These are phyloP conservation scores for Caenorhabditis drosophilae DNA, from an alignment of 2,888 invertebrate species.

Conservation along the genomic window DNA sequence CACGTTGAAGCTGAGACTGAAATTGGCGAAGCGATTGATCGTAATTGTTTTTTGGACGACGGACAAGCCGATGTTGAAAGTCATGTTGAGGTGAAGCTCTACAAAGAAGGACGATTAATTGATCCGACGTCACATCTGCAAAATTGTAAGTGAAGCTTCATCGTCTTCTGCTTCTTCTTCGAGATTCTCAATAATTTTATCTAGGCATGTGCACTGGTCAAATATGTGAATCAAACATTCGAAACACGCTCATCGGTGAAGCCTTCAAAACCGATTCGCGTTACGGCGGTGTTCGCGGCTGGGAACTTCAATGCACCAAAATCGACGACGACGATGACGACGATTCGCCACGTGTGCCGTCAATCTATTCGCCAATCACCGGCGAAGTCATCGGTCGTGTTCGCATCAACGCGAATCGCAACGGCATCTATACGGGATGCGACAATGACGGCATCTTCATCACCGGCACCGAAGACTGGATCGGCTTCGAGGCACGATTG, in stretches of 20 bases:
- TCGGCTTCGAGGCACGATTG: slow-evolving; percentile 63
- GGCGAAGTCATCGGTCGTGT: slow-evolving; percentile 56
- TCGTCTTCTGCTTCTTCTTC: no score
- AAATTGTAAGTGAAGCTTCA: slow-evolving; percentile 62
- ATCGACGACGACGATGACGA: slow-evolving; percentile 57
- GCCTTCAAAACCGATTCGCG: slow-evolving; percentile 63
- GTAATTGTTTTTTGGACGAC: slow-evolving; percentile 35
- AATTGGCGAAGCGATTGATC: slow-evolving; percentile 49
- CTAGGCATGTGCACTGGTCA: slow-evolving; percentile 69
- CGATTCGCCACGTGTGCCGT: slow-evolving; percentile 50
- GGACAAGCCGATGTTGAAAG: slow-evolving; percentile 39
- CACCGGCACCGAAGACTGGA: slow-evolving; percentile 66
- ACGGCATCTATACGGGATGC: slow-evolving; percentile 62
- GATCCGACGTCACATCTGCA: slow-evolving; percentile 67
- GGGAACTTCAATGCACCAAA: slow-evolving; percentile 63
- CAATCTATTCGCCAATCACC: slow-evolving; percentile 61
- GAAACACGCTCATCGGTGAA: slow-evolving; percentile 59
- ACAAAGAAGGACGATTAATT: slow-evolving; percentile 57
- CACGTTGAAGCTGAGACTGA: slow-evolving; percentile 55
- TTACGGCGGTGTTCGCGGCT: slow-evolving; percentile 66
- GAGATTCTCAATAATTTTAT: no score
- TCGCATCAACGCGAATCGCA: slow-evolving; percentile 49
- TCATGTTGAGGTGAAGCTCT: slow-evolving; percentile 42
- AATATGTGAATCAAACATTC: slow-evolving; percentile 67
- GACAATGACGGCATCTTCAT: slow-evolving; percentile 68